Base-by-base conservation (phyloP, 92 coral and sea anemone species). In the Heliopora coerulea region DNA sequence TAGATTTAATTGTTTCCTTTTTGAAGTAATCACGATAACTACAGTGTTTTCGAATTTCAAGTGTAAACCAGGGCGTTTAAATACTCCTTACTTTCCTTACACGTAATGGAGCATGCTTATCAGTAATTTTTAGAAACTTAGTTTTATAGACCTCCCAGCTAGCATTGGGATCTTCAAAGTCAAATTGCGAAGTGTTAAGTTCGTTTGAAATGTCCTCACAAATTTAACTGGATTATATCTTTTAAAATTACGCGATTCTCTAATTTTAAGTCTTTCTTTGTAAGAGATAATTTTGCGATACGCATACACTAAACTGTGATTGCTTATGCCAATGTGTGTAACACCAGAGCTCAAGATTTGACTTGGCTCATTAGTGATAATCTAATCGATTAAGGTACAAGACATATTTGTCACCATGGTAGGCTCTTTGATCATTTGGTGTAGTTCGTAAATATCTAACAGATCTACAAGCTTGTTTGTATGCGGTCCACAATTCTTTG, bases 381-480 rank as follows among this genome's bases (percentile, higher is more conserved):
- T 40, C 26, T 17, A 6, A 9, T 17, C 26, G 24, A 68, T 28
- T 25, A 68, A n/a, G 25, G 75, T 42, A n/a, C 48, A 42, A 39
- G 75, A 39, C 42, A 1, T 32, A 33, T 56, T 9, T 25, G 78
- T 80, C 14, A 60, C 30, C 5, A 73, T 30, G 3, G 83, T 68
- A 24, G 80, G 73, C 46, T 75, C 49, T 46, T 32, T n/a, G 69
- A 75, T 74, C 59, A 77, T 49, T 64, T 61, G 81, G 26, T 69
- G 21, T 44, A 63, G 34, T 29, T 77, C 73, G 49, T 77, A 63
- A 29, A 37, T 49, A 15, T 72, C 52, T 70, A 50, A 49, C 31
- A 80, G 59, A 25, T 59, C 54, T 31, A 37, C 39, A 13, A 72
- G 67, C 54, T 27, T 56, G 21, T 65, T 50, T 32, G 49, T 48